These are phyloP conservation scores for Lasioglossum oenotherae DNA, from an alignment of 2,888 invertebrate genomes.

Conservation along the genomic window DNA sequence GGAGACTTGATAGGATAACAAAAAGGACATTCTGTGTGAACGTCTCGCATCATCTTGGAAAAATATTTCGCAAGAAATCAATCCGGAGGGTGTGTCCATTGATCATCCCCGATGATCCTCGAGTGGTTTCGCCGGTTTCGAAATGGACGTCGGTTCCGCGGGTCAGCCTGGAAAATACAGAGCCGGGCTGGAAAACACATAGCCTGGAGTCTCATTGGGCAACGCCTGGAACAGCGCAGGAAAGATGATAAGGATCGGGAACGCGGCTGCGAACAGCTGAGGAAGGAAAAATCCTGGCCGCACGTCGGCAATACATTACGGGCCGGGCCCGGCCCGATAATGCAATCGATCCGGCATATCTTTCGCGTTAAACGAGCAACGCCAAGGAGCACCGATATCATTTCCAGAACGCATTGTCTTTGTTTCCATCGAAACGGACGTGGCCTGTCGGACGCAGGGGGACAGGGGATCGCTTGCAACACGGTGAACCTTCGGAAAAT, in stretches of 20 bases:
- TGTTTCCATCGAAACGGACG: slow-evolving; percentile 30
- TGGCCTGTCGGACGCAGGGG: slow-evolving; percentile 3
- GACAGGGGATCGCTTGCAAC: neutral
- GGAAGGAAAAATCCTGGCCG: slow-evolving; percentile 41
- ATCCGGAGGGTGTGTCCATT: neutral
- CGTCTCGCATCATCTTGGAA: neutral
- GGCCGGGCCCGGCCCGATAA: slow-evolving; percentile 53
- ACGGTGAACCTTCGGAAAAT: slow-evolving; percentile 5
- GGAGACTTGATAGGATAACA: neutral
- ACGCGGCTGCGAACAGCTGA: slow-evolving; percentile 18
- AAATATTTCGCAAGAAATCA: neutral
- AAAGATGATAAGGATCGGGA: slow-evolving; percentile 56
- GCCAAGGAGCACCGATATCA: slow-evolving; percentile 48
- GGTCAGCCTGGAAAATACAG: neutral
- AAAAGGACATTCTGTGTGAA: neutral
- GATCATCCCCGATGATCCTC: neutral
- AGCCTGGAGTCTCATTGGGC: slow-evolving; percentile 10
- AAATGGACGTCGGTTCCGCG: neutral
- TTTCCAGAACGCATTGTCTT: slow-evolving; percentile 49
- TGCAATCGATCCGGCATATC: slow-evolving; percentile 69
- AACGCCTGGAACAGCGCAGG: slow-evolving; percentile 39
- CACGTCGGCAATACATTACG: slow-evolving; percentile 60
- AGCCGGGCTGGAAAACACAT: slow-evolving; percentile 4
- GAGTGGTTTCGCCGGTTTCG: neutral
- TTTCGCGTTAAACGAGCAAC: slow-evolving; percentile 59